These are phyloP conservation scores for Ptyas mucosa DNA, from an alignment of 2,113 vertebrate species.

Conservation along the genomic window DNA sequence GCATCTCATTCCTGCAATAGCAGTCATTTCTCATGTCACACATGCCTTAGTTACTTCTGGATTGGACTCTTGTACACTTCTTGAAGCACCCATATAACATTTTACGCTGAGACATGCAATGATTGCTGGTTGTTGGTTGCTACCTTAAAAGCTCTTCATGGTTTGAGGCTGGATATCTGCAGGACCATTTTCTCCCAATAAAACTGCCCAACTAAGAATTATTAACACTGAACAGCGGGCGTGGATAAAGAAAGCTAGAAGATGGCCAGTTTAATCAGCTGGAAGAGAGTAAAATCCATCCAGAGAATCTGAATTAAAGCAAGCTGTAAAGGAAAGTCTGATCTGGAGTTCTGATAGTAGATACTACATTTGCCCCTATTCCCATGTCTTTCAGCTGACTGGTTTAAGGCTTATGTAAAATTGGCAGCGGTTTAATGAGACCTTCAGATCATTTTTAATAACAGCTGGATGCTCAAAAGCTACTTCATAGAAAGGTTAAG, in stretches of 20 bases:
- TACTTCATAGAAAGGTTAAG: rapidly evolving
- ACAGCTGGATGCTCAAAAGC: constrained; percentile 4
- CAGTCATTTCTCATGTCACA: background rate
- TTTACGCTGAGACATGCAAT: background rate
- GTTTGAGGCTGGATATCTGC: background rate
- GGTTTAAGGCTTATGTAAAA: constrained; percentile 35
- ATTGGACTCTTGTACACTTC: background rate
- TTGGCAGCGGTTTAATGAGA: constrained; percentile 37
- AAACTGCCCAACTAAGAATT: background rate
- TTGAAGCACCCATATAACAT: background rate
- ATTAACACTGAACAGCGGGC: background rate
- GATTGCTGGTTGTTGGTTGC: background rate
- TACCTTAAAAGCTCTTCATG: background rate
- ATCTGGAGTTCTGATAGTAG: constrained; percentile 2
- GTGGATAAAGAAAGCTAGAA: background rate
- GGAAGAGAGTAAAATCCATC: background rate
- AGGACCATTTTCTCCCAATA: background rate
- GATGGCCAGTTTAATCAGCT: background rate
- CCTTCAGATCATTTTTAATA: constrained; percentile 8
- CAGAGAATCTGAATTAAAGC: background rate
- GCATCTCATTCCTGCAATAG: too few relatives aligned
- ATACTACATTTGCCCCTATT: constrained; percentile 31
- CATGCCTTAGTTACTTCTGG: background rate
- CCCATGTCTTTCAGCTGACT: constrained; percentile 45
- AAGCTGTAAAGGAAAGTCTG: rapidly evolving